phyloP scores from a whole-genome alignment of 92 coral and sea anemone genomes.

The Epizoanthus ramosus region DNA sequence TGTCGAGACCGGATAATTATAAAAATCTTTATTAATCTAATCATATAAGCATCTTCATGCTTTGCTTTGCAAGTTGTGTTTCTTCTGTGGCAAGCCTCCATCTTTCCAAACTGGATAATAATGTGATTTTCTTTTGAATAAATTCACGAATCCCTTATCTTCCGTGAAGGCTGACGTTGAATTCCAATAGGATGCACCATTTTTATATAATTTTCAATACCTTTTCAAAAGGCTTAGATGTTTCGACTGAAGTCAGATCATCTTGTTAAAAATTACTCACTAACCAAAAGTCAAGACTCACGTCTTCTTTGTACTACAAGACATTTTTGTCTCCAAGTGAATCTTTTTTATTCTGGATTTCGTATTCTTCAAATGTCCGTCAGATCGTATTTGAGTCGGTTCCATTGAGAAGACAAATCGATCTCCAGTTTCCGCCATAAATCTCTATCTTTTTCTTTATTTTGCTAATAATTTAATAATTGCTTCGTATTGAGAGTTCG shows the following conservation, averaged over 20 bases:
- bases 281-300: no score
- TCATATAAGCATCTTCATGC: constrained; percentile 42
- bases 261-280: no score
- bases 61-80: background rate
- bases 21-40: background rate
- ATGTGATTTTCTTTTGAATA: background rate
- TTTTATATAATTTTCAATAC: no score
- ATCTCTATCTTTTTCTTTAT: constrained; percentile 9
- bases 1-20: no score
- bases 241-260: no score
- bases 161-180: no score
- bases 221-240: no score
- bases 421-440: constrained; percentile 16
- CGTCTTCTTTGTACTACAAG: no score
- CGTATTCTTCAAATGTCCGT: no score
- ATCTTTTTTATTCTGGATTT: no score
- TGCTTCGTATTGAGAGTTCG: constrained; percentile 29
- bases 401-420: constrained; percentile 10
- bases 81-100: background rate
- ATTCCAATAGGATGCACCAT: no score
- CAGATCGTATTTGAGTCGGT: constrained; percentile 6
- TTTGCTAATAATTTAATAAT: constrained; percentile 24
- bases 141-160: background rate
- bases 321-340: no score
- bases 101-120: background rate